phyloP scores from a whole-genome alignment of 2,888 invertebrate genomes.

The Acheta domesticus region DNA sequence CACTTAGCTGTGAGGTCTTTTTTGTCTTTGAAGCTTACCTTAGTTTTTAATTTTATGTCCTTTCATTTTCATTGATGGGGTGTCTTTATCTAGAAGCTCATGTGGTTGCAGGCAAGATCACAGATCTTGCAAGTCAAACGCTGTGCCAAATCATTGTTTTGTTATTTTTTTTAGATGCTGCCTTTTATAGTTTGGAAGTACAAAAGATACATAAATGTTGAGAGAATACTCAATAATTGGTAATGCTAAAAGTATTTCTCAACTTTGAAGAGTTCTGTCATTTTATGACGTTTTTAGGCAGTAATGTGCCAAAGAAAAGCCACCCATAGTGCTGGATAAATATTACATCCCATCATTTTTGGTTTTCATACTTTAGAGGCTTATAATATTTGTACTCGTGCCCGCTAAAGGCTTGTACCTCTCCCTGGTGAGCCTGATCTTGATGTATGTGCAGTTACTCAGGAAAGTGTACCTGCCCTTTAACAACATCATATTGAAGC shows the following conservation, averaged over 20 bases:
- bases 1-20: neutral
- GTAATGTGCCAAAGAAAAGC: neutral
- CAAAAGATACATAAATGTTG: too few relatives aligned
- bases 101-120: neutral
- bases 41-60: neutral
- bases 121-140: neutral
- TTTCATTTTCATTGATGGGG: neutral
- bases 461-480: constrained; percentile 30
- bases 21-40: constrained; percentile 22
- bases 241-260: too few relatives aligned
- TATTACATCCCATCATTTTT: neutral
- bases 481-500: neutral
- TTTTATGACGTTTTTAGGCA: too few relatives aligned
- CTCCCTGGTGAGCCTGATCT: constrained; percentile 11
- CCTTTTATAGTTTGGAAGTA: neutral
- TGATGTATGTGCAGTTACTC: constrained; percentile 30
- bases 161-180: neutral
- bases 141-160: neutral
- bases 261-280: too few relatives aligned
- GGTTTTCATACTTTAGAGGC: neutral
- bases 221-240: too few relatives aligned
- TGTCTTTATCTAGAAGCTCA: neutral
- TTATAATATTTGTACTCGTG: neutral
- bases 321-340: neutral
- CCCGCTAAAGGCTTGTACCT: neutral